Conservation (phyloP, 2,888 invertebrate species). For the Zhengitettix transpicula region DNA sequence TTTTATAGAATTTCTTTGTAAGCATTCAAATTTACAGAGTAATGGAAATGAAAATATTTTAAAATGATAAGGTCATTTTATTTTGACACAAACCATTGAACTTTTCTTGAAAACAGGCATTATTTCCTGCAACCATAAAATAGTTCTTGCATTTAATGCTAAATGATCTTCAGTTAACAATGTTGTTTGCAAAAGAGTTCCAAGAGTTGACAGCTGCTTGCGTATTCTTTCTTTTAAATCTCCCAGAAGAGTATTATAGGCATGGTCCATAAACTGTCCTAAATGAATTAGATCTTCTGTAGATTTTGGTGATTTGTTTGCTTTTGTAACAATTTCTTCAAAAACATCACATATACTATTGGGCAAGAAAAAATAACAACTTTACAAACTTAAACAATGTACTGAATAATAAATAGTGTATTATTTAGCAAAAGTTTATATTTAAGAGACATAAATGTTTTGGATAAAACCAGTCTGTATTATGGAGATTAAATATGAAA, state of each 20-base stretch:
- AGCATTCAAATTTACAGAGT: too few relatives aligned
- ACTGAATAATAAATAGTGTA: too few relatives aligned
- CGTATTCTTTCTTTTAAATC: background rate
- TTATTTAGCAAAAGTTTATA: too few relatives aligned
- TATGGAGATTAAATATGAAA: too few relatives aligned
- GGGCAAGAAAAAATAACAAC: too few relatives aligned
- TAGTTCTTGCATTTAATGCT: background rate
- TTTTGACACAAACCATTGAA: background rate
- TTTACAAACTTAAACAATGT: too few relatives aligned
- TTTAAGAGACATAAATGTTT: too few relatives aligned
- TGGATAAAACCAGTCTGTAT: too few relatives aligned
- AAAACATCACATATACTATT: background rate
- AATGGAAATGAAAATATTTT: too few relatives aligned
- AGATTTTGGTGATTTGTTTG: background rate
- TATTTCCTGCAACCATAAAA: background rate
- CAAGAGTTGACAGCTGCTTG: background rate
- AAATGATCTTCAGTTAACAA: background rate
- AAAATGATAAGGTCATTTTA: too few relatives aligned
- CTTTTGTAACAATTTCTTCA: background rate
- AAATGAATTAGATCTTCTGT: background rate
- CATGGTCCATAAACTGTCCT: background rate
- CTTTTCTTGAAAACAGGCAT: background rate
- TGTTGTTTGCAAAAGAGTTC: background rate
- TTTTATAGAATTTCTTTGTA: too few relatives aligned
- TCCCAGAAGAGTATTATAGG: background rate